Evolutionary conservation across 2,888 invertebrate species (phyloP).

Genomic region (Microplitis deprimator): DNA sequence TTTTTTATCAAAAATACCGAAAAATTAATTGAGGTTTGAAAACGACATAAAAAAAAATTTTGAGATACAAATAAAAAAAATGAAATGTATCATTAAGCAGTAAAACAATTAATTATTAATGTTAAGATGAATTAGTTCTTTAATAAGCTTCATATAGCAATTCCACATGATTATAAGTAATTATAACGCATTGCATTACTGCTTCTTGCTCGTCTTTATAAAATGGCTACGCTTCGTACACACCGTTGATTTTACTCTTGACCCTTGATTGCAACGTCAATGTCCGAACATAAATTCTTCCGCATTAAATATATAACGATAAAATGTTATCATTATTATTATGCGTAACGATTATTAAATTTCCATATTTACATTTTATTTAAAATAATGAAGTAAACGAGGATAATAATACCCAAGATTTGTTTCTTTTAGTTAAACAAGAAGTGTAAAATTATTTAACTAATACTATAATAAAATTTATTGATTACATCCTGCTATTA

Average conservation of each 20-base stretch:
- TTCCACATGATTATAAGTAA: constrained; percentile 56
- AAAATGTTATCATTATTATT: background rate
- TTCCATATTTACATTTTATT: background rate
- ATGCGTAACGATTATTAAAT: background rate
- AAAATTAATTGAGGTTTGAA: background rate
- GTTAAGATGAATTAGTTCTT: constrained; percentile 17
- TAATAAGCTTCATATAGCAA: constrained; percentile 47
- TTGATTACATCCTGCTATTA: constrained; percentile 28
- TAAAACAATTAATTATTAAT: constrained; percentile 20
- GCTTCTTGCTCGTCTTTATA: constrained; percentile 49
- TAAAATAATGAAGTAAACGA: background rate
- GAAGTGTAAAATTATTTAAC: background rate
- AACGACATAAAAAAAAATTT: background rate
- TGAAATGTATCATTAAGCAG: background rate
- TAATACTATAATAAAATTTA: constrained; percentile 10
- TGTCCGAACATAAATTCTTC: constrained; percentile 44
- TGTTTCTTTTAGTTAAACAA: background rate
- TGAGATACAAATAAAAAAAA: constrained; percentile 1
- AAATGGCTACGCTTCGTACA: constrained; percentile 55
- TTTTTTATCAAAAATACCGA: background rate
- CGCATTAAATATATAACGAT: constrained; percentile 22
- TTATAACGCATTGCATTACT: constrained; percentile 56
- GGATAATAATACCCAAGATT: background rate
- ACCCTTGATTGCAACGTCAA: constrained; percentile 48
- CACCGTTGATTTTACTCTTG: constrained; percentile 53